These are phyloP conservation scores for Teleogryllus oceanicus DNA, from an alignment of 2,888 invertebrate species.

Conservation along the genomic window DNA sequence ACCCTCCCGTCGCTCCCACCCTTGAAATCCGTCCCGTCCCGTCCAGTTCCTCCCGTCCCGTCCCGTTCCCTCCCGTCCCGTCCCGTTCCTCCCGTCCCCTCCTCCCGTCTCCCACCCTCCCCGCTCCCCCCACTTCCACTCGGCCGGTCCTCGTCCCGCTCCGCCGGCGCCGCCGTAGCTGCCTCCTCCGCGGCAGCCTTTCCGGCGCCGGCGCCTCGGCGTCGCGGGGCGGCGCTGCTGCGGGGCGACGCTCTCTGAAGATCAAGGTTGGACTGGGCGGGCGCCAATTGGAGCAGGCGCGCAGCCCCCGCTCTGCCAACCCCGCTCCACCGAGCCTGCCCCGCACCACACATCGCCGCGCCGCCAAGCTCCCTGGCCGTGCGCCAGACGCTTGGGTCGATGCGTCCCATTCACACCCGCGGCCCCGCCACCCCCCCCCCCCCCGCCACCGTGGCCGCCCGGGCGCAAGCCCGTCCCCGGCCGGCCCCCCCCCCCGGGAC, in stretches of 20 bases:
- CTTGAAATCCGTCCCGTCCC: too few species aligned
- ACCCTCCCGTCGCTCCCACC: too few species aligned
- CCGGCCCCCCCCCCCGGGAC: neutral
- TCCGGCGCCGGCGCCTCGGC: slow-evolving; percentile 12
- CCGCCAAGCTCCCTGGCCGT: neutral
- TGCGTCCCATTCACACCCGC: slow-evolving; percentile 8
- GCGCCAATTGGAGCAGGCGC: neutral
- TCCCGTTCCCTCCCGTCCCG: too few species aligned
- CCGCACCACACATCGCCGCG: neutral
- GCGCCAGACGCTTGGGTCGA: neutral
- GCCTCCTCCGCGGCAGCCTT: slow-evolving; percentile 21
- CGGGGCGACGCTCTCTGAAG: slow-evolving; percentile 20
- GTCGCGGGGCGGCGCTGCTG: neutral
- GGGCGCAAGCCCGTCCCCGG: neutral
- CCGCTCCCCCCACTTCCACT: too few species aligned
- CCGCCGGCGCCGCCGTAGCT: neutral
- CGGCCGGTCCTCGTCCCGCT: too few species aligned
- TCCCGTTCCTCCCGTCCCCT: too few species aligned
- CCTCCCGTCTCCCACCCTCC: too few species aligned
- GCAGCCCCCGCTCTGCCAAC: neutral
- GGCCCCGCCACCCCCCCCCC: neutral
- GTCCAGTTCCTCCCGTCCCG: too few species aligned
- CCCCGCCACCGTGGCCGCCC: neutral
- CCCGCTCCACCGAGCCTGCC: neutral
- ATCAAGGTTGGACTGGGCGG: slow-evolving; percentile 20